Evolutionary conservation across 2,888 invertebrate genomes (phyloP), one percentile per base, ranked within the genome.

Genomic region (Cactoblastis cactorum): DNA sequence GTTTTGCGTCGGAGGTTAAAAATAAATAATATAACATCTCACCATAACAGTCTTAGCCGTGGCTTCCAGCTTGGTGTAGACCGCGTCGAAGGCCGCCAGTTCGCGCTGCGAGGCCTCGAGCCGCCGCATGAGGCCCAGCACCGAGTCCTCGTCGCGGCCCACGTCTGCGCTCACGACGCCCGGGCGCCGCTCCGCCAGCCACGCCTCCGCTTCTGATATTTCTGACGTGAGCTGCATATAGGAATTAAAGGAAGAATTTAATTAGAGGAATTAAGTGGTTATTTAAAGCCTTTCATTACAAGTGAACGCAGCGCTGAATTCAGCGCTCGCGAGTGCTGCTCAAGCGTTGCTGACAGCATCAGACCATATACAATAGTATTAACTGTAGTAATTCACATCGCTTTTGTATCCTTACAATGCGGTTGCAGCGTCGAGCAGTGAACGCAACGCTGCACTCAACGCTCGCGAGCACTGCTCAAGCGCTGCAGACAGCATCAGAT

Each of bases 101-200:
- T 98, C 98, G 11, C 97, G 86, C 62, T 95, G 95, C 39, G 96
- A 80, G 0, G 80, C 95, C 69, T 97, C 97, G 28, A 98, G 85
- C 63, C 97, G 94, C 71, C 97, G 93, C 65, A 95, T 90, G 55
- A 97, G 91, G 2, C 94, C 93, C 62, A 94, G 93, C 0, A 97
- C 97, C 0, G 97, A 96, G 67, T 97, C 95, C 80, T 98, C 98
- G 79, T 99, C 98, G 56, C 96, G 95, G 0, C 98, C 98, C 39
- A 95, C 93, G 76, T 98, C 98, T 6, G 90, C 86, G 0, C 94
- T 94, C 0, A 92, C 91, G 24, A 97, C 82, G 41, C 94, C 91
- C 0, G 95, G 95, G 14, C 93, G 91, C 58, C 97, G 96, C 67
- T 97, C 97, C 38, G 92, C 90, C 68, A 98, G 94, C 98, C 98